Evolutionary conservation across 2,113 vertebrate species (phyloP), one percentile per base, ranked within the genome.

Genomic region (Donacobius atricapilla): DNA sequence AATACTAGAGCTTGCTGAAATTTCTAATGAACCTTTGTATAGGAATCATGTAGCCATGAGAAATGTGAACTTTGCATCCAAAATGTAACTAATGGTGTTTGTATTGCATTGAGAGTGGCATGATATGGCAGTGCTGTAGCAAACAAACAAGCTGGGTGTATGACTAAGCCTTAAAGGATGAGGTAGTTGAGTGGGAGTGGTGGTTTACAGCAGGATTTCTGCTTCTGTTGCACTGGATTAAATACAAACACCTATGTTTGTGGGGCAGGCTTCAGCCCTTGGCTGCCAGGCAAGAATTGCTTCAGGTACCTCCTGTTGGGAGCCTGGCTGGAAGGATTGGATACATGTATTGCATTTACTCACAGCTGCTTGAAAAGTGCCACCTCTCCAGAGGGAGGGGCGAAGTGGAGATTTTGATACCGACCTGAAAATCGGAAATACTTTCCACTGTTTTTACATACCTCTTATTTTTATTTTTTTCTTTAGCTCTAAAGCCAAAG

Each of bases 401-500:
- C 35, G 37, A 50, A 87, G n/a, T 60, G 2, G 6, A 70, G 50
- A 66, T 69, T 92, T 77, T 51, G 63, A 40, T 83, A 39, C 40
- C 73, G 57, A 78, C 25, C 37, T 78, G 68, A 80, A 92, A 86
- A 73, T 24, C 27, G 79, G 71, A 86, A 93, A 42, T 88, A 7
- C 33, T 90, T 95, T 50, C 15, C 14, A 6, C 24, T 40, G n/a
- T 24, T 16, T 86, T 86, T 79, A 80, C 8, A 2, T 24, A 10
- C 14, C 5, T 87, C 8, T 53, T n/a, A 2, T 16, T 35, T 68
- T 15, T 37, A 5, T 31, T 13, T 45, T 37, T 19, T 8, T 7
- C 22, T 7, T 75, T 94, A 99, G 99, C 99, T 48, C 98, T 99
- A 97, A 99, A 99, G 97, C 99, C 99, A 69, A 99, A 99, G 96